phyloP scores from a whole-genome alignment of 2,797 vertebrate genomes.

The Chrosomus eos region DNA sequence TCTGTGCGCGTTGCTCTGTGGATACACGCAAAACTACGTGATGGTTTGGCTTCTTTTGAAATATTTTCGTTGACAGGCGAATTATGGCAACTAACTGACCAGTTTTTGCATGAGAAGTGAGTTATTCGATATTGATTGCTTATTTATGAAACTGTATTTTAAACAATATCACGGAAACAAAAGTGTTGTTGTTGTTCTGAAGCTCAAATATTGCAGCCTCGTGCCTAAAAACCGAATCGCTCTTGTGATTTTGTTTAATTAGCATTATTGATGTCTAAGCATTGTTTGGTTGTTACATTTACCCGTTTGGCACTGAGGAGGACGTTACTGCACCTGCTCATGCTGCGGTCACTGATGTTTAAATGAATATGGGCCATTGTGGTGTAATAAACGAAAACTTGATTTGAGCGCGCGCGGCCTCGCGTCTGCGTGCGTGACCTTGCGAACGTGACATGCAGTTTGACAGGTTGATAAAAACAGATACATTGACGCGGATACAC shows the following conservation, averaged over 20 bases:
- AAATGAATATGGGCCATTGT: background rate
- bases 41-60: background rate
- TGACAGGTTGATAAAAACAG: conserved; percentile 27
- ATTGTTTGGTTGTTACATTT: background rate
- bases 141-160: background rate
- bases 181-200: background rate
- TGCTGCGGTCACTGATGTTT: background rate
- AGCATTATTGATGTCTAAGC: background rate
- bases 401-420: conserved; percentile 29
- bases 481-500: background rate
- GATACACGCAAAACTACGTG: background rate
- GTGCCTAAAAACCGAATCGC: background rate
- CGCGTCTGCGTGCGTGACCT: conserved; percentile 37
- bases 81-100: background rate
- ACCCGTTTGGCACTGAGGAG: background rate
- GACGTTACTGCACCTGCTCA: conserved; percentile 10
- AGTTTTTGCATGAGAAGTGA: background rate
- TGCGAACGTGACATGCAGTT: conserved; percentile 32
- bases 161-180: background rate
- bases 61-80: background rate
- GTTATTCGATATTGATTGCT: background rate
- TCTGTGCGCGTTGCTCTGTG: background rate
- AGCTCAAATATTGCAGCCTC: background rate
- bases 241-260: background rate
- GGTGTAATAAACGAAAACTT: background rate